A percentile compares a stretch with the other conserved stretches of the same genome.
These are phyloP conservation scores for Quiscalus mexicanus DNA, from an alignment of 2,113 vertebrate species.

Conservation along the genomic window DNA sequence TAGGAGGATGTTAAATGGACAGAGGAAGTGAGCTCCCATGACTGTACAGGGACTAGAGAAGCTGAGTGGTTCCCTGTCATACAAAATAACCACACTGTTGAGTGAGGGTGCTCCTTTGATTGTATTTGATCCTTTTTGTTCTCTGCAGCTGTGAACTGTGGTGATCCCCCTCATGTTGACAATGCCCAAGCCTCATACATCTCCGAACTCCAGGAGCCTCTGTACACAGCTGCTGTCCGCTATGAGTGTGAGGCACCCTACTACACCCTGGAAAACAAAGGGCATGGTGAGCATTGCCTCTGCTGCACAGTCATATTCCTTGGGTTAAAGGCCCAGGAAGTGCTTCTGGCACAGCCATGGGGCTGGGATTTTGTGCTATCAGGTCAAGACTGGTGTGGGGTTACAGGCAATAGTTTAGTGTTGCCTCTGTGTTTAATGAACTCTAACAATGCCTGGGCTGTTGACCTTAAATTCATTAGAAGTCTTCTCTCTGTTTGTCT, in stretches of 20 bases:
- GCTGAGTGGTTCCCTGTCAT: not conserved
- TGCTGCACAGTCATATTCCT: not conserved
- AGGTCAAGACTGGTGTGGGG: not conserved
- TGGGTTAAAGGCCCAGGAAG: not conserved
- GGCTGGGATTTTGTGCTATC: not conserved
- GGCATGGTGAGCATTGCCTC: slow-evolving; percentile 46
- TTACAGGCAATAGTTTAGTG: not conserved
- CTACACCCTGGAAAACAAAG: slow-evolving; percentile 58
- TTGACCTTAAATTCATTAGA: not conserved
- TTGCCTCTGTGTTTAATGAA: not conserved
- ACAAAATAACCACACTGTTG: not conserved
- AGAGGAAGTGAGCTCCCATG: not conserved
- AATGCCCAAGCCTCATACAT: slow-evolving; percentile 26
- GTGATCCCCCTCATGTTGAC: slow-evolving; percentile 59
- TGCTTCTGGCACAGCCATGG: fast-evolving
- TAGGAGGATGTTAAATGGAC: not conserved
- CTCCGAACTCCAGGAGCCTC: not conserved
- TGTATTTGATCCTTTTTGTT: not conserved
- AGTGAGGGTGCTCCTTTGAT: not conserved
- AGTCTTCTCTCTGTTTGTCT: not conserved
- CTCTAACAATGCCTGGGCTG: not conserved
- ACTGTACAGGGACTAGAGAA: not conserved
- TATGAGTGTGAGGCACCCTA: slow-evolving; percentile 73
- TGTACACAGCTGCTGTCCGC: slow-evolving; percentile 46
- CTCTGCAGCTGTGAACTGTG: slow-evolving; percentile 84